Base-by-base conservation (phyloP, 2,797 vertebrate species). In the Furcifer pardalis region DNA sequence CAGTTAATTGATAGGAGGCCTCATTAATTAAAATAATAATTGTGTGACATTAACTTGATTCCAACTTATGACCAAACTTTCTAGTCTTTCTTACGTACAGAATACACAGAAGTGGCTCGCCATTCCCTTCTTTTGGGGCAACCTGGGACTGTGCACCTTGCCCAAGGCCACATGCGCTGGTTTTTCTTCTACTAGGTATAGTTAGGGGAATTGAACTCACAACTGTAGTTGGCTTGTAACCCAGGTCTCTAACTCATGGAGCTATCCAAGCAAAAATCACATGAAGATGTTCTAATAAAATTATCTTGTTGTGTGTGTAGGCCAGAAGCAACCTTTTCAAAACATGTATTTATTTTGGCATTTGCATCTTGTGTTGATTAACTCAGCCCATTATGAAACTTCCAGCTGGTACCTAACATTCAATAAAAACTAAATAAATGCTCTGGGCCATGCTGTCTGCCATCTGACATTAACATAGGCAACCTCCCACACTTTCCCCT, bases 381-480 rank as follows among this genome's bases (percentile, higher is more conserved):
- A 46, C 17, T 21, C 19, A 5, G 42, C 32, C 76, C 30, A n/a
- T 23, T 35, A 40, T 69, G 49, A 77, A 86, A 46, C 42, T 62
- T 71, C 65, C 35, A 77, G 63, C 25, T 76, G 79, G 84, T 49
- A 25, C 13, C 66, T 2, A 63, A 27, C 42, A 40, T 62, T 77
- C 62, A 32, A 68, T 30, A 62, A 65, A 78, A 77, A 46, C 12
- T 19, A 71, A 77, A 62, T 32, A 21, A 81, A 62, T 8, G 1
- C 86, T 80, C 87, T 74, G 74, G 84, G 84, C 56, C 59, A 44
- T 76, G 2, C 79, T 89, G 66, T 75, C 35, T 89, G 81, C 75
- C 75, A 79, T 88, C 69, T 81, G 90, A 72, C 86, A 85, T 0
- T 3, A 62, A n/a, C 86, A 37, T 13, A 12, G 52, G 56, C 30